Evolutionary conservation across 2,797 vertebrate species (phyloP).

Genomic region (Notolepis coatsorum): DNA sequence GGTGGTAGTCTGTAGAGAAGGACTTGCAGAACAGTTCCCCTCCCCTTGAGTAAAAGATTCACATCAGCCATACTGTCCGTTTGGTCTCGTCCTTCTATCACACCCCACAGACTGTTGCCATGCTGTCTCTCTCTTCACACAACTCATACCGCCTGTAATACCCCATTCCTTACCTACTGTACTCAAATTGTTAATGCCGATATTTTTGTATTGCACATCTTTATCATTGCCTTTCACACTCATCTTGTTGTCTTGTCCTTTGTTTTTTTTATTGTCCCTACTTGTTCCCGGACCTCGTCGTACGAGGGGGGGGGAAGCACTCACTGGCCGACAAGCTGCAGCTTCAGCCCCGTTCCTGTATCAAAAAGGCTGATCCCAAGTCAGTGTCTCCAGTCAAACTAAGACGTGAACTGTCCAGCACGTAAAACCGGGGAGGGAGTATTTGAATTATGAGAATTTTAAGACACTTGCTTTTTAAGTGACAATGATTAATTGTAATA

Average conservation of each 20-base stretch:
- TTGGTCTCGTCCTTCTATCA: constrained; percentile 37
- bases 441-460: constrained; percentile 57
- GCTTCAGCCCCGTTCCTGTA: neutral
- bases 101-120: too few relatives aligned
- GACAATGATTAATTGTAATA: constrained; percentile 73
- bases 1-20: constrained; percentile 37
- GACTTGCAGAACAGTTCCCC: constrained; percentile 6
- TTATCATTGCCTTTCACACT: constrained; percentile 4
- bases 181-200: constrained; percentile 33
- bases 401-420: too few relatives aligned
- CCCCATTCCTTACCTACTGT: constrained; percentile 35
- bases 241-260: constrained; percentile 6
- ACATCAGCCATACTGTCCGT: constrained; percentile 54
- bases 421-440: constrained; percentile 56
- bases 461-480: constrained; percentile 74
- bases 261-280: neutral
- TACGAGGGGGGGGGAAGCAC: neutral
- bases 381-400: neutral
- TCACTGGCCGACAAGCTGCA: constrained; percentile 11
- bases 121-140: constrained; percentile 43
- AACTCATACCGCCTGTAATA: constrained; percentile 17
- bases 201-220: constrained; percentile 43
- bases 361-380: constrained; percentile 1
- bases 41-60: constrained; percentile 46
- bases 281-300: neutral